A percentile compares a stretch with the other conserved stretches of the same genome.
phyloP scores from a whole-genome alignment of 2,797 vertebrate genomes.

The Acipenser oxyrinchus region DNA sequence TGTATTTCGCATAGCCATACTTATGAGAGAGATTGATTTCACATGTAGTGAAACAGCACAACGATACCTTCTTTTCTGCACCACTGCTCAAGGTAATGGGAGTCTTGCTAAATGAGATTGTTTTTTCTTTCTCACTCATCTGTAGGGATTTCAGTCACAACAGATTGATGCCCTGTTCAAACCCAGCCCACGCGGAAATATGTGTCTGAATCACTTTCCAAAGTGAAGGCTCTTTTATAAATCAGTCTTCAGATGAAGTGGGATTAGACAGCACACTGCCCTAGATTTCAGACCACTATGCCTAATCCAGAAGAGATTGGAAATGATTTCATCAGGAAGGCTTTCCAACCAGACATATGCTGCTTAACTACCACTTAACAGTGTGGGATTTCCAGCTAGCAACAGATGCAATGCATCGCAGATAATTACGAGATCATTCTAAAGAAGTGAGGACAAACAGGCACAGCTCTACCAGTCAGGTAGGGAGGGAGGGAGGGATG shows the following conservation, averaged over 20 bases:
- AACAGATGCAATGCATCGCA: no score
- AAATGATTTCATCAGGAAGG: no score
- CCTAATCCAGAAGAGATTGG: no score
- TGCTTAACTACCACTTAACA: no score
- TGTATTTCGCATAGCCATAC: neutral
- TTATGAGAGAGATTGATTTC: neutral
- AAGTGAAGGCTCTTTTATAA: neutral
- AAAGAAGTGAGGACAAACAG: no score
- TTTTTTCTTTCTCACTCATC: neutral
- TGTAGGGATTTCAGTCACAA: neutral
- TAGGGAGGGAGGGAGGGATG: no score
- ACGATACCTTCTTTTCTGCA: neutral
- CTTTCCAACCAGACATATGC: no score
- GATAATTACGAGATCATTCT: no score
- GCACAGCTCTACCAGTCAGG: no score
- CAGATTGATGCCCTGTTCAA: neutral
- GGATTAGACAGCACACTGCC: neutral
- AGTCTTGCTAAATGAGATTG: neutral
- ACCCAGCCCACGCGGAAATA: neutral
- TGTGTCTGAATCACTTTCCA: neutral
- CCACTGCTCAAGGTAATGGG: constrained; percentile 1
- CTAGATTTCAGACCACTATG: no score
- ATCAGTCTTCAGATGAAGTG: constrained; percentile 4
- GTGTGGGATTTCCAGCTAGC: no score
- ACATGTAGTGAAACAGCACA: neutral